phyloP scores from a whole-genome alignment of 2,888 invertebrate genomes.

The Drosophila helvetica region DNA sequence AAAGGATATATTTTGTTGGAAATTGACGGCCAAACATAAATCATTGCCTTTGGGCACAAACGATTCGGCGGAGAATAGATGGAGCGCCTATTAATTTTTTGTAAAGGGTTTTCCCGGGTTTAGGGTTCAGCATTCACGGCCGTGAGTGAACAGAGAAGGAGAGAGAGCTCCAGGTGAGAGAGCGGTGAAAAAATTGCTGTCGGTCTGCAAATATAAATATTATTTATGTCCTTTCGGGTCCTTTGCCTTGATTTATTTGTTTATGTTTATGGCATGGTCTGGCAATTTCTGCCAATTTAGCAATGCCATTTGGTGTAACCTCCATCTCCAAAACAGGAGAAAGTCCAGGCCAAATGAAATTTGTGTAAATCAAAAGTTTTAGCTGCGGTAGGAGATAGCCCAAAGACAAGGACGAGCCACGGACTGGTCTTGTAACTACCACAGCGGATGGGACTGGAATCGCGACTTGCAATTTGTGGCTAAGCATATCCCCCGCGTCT shows the following conservation, averaged over 20 bases:
- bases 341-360: slow-evolving; percentile 41
- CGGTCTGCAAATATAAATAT: slow-evolving; percentile 40
- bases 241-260: slow-evolving; percentile 70
- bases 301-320: slow-evolving; percentile 40
- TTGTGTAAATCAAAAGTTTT: slow-evolving; percentile 63
- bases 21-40: slow-evolving; percentile 60
- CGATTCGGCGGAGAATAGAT: slow-evolving; percentile 7
- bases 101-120: slow-evolving; percentile 62
- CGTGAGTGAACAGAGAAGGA: slow-evolving; percentile 12
- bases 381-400: slow-evolving; percentile 20
- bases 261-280: slow-evolving; percentile 51
- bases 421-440: neutral
- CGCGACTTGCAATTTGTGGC: neutral
- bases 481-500: neutral
- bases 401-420: slow-evolving; percentile 1
- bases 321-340: slow-evolving; percentile 11
- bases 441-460: neutral
- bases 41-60: slow-evolving; percentile 38
- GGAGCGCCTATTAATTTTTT: slow-evolving; percentile 64
- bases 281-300: slow-evolving; percentile 73
- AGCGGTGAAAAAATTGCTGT: slow-evolving; percentile 47
- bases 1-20: slow-evolving; percentile 23
- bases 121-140: slow-evolving; percentile 36
- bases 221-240: slow-evolving; percentile 45
- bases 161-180: slow-evolving; percentile 28